These are phyloP conservation scores for Callyntrura guangdongensis DNA, from an alignment of 2,888 invertebrate species.

Conservation along the genomic window DNA sequence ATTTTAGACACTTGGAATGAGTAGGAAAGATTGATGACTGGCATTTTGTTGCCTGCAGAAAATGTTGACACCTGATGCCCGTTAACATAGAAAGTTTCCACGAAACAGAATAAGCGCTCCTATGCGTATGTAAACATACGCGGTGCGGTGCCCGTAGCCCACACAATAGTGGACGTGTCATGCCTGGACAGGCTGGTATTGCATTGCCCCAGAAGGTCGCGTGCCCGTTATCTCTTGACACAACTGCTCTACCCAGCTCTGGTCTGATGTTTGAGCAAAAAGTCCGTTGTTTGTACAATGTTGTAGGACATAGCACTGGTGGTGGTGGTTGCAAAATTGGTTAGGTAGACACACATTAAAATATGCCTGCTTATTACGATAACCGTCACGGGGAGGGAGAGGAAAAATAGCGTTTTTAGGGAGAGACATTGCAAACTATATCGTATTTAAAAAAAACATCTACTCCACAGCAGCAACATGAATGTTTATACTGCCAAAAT, in stretches of 20 bases:
- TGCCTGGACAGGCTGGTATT: too few species aligned
- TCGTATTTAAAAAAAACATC: constrained; percentile 5
- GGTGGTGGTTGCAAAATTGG: constrained; percentile 22
- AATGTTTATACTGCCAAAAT: constrained; percentile 28
- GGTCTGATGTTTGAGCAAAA: neutral
- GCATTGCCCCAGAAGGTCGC: too few species aligned
- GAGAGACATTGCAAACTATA: constrained; percentile 11
- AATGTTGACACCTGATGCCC: too few species aligned
- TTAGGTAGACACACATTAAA: constrained; percentile 10
- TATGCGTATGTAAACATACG: too few species aligned
- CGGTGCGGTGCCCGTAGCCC: too few species aligned
- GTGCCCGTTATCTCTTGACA: too few species aligned
- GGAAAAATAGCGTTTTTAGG: constrained; percentile 20
- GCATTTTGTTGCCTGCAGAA: too few species aligned
- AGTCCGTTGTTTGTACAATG: constrained; percentile 9
- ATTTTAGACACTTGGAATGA: neutral
- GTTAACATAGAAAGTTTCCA: too few species aligned
- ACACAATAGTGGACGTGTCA: too few species aligned
- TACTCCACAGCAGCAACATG: neutral
- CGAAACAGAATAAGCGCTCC: too few species aligned
- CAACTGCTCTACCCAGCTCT: too few species aligned
- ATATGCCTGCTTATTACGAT: constrained; percentile 26
- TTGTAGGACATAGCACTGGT: neutral
- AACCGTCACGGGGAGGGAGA: neutral
- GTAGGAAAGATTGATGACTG: neutral